Conservation (phyloP, 2,888 invertebrate genomes). For the Nemoura dubitans region DNA sequence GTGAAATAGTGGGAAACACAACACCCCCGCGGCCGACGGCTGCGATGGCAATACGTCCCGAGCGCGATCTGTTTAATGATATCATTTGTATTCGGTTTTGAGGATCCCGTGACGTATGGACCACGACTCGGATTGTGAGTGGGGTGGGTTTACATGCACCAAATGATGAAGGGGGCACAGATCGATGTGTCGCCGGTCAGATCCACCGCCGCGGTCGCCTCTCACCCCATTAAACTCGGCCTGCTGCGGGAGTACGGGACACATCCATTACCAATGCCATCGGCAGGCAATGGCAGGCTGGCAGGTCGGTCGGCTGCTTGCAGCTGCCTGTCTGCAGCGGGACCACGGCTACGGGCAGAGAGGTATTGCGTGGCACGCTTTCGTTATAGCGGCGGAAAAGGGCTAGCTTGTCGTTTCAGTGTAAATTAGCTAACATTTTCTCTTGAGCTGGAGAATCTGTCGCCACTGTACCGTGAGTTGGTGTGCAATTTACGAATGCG, state of each 20-base stretch:
- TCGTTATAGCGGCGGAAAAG: too few relatives aligned
- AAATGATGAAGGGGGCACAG: neutral
- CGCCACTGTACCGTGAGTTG: too few relatives aligned
- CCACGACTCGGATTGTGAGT: neutral
- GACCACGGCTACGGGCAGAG: too few relatives aligned
- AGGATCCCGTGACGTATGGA: neutral
- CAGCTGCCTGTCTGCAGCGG: too few relatives aligned
- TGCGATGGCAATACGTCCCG: neutral
- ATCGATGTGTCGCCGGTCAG: slow-evolving; percentile 25
- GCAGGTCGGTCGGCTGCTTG: too few relatives aligned
- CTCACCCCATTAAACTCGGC: slow-evolving; percentile 16
- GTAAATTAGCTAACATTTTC: too few relatives aligned
- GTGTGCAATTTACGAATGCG: too few relatives aligned
- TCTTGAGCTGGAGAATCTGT: too few relatives aligned
- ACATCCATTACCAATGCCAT: slow-evolving; percentile 16
- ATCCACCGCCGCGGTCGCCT: neutral
- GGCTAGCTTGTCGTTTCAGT: too few relatives aligned
- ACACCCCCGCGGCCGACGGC: neutral
- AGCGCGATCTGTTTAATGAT: slow-evolving; percentile 14
- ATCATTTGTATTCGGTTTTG: slow-evolving; percentile 28
- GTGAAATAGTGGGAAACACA: neutral
- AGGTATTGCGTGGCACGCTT: too few relatives aligned
- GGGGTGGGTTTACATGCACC: neutral
- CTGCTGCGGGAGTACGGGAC: neutral
- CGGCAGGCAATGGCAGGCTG: too few relatives aligned